Conservation (phyloP, 1,140 invertebrate genomes). For the Eupeodes corollae region DNA sequence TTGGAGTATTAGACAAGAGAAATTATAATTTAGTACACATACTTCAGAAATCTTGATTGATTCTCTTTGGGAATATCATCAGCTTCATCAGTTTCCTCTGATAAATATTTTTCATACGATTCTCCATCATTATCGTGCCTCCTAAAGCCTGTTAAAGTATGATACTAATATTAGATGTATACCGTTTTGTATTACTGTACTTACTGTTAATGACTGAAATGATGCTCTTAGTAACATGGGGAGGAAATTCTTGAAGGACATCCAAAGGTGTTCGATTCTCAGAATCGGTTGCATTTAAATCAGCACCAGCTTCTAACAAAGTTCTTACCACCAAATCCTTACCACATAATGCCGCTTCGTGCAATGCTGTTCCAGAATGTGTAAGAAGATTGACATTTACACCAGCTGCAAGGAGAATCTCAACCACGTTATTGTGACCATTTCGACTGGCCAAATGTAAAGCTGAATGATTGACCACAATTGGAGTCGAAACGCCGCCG, state of each 20-base stretch:
- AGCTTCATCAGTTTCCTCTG: too few relatives aligned
- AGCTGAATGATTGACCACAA: constrained; percentile 70
- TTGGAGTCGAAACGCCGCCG: constrained; percentile 17
- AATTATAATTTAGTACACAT: too few relatives aligned
- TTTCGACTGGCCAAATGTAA: constrained; percentile 88
- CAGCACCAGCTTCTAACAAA: constrained; percentile 70
- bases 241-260: constrained; percentile 74
- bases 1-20: too few relatives aligned
- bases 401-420: constrained; percentile 68
- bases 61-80: too few relatives aligned
- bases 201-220: constrained; percentile 75
- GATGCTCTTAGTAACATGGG: constrained; percentile 77
- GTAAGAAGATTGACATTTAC: constrained; percentile 84
- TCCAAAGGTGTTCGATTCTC: constrained; percentile 77
- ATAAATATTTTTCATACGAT: too few relatives aligned
- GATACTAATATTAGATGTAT: neutral
- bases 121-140: too few relatives aligned
- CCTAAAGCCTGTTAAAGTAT: neutral
- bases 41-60: too few relatives aligned
- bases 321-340: constrained; percentile 82
- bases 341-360: constrained; percentile 88
- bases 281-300: constrained; percentile 65
- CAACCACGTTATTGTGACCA: constrained; percentile 75
- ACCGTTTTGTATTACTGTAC: constrained; percentile 21
- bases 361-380: constrained; percentile 78